Conservation (phyloP, 2,888 invertebrate species). For the Rhagium mordax region DNA sequence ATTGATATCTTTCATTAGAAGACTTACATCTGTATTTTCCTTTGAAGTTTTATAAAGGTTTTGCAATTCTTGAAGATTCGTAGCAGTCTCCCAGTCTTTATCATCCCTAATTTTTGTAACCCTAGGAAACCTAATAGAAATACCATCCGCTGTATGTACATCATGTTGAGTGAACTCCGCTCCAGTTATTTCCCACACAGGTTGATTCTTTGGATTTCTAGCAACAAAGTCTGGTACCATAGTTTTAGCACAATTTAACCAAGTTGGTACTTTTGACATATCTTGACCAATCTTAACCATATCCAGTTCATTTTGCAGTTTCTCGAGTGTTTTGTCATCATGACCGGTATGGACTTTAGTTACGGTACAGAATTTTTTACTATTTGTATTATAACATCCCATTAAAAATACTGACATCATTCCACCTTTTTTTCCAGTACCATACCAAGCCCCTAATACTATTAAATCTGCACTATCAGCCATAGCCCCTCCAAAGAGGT, state of each 20-base stretch:
- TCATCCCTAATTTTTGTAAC: constrained; percentile 88
- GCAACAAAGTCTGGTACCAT: constrained; percentile 94
- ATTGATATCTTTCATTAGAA: constrained; percentile 70
- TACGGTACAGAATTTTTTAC: constrained; percentile 87
- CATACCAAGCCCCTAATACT: constrained; percentile 96
- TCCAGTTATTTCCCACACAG: constrained; percentile 96
- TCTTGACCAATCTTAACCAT: constrained; percentile 90
- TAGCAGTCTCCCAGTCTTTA: constrained; percentile 89
- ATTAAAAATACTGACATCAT: constrained; percentile 95
- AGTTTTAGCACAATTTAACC: constrained; percentile 87
- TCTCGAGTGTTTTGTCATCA: constrained; percentile 88
- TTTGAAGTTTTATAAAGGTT: constrained; percentile 80
- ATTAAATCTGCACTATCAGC: constrained; percentile 96
- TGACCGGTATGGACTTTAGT: constrained; percentile 93
- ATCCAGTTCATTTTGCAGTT: constrained; percentile 79
- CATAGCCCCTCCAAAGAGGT: constrained; percentile 93
- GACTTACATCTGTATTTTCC: constrained; percentile 75
- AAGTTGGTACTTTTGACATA: constrained; percentile 78
- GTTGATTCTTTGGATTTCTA: constrained; percentile 85
- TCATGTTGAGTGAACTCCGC: constrained; percentile 86
- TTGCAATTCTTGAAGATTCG: constrained; percentile 82
- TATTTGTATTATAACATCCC: constrained; percentile 86
- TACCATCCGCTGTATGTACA: constrained; percentile 92
- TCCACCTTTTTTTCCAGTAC: constrained; percentile 92
- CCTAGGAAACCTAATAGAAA: constrained; percentile 90